Evolutionary conservation across 2,888 invertebrate species (phyloP).

Genomic region (Fragum fragum): DNA sequence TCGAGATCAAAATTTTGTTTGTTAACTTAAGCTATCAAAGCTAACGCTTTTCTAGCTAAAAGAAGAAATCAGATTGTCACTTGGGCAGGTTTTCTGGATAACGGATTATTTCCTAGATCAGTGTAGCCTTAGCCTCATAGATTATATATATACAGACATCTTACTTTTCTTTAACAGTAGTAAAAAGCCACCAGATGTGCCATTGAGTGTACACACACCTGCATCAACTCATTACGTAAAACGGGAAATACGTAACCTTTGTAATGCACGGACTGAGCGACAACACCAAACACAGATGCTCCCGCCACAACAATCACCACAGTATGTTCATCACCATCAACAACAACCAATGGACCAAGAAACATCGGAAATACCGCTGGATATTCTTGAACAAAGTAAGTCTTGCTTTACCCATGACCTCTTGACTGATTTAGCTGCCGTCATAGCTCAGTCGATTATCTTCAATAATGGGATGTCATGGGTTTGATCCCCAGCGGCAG

Average conservation of each 20-base stretch:
- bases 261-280: constrained; percentile 92
- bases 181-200: constrained; percentile 70
- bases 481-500: too few species aligned
- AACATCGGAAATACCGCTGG: constrained; percentile 76
- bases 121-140: too few species aligned
- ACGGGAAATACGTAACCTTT: constrained; percentile 95
- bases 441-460: too few species aligned
- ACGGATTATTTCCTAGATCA: too few species aligned
- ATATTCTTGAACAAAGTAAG: constrained; percentile 83
- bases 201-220: constrained; percentile 65
- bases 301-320: constrained; percentile 31
- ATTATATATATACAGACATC: too few species aligned
- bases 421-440: too few species aligned
- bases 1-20: too few species aligned
- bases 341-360: constrained; percentile 83
- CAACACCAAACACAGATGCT: constrained; percentile 50
- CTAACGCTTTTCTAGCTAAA: too few species aligned
- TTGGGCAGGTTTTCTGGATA: too few species aligned
- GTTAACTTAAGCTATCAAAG: too few species aligned
- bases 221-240: constrained; percentile 93
- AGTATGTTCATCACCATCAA: constrained; percentile 40
- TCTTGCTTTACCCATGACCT: constrained; percentile 27
- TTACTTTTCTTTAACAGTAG: constrained; percentile 62
- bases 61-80: too few species aligned
- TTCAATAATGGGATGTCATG: too few species aligned